A percentile compares a stretch with the other conserved stretches of the same genome.
Evolutionary conservation across 2,113 vertebrate species (phyloP).

Genomic region (Euleptes europaea): DNA sequence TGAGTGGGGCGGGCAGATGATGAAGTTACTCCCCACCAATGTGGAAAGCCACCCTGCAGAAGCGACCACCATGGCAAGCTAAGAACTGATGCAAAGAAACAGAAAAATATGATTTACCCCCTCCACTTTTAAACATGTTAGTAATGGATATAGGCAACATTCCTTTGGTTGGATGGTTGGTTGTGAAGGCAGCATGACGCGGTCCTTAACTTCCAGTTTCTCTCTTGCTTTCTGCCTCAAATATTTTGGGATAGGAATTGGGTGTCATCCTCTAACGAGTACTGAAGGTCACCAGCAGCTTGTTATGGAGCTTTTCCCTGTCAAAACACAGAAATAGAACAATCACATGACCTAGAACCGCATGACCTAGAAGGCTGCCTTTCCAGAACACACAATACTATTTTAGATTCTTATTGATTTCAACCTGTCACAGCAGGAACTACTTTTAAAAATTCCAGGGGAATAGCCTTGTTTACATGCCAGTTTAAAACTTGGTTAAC

Average conservation of each 20-base stretch:
- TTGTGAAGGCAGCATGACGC: conserved; percentile 48
- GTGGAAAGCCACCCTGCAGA: too few relatives aligned
- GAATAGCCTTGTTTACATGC: too few relatives aligned
- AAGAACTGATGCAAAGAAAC: not conserved
- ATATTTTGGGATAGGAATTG: conserved; percentile 38
- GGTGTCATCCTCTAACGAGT: conserved; percentile 19
- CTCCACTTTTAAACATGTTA: conserved; percentile 49
- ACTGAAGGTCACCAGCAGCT: conserved; percentile 14
- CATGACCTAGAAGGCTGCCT: not conserved
- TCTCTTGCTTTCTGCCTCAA: conserved; percentile 46
- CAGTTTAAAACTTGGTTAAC: not conserved
- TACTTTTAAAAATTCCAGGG: not conserved
- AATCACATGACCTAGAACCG: not conserved
- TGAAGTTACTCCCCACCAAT: not conserved
- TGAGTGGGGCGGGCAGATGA: too few relatives aligned
- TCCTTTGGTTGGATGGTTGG: conserved; percentile 61
- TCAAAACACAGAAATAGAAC: not conserved
- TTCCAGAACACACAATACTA: not conserved
- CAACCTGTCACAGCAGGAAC: not conserved
- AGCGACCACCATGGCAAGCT: not conserved
- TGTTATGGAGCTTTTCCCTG: conserved; percentile 1
- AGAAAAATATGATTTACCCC: conserved; percentile 32
- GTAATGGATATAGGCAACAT: conserved; percentile 46
- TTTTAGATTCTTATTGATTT: not conserved
- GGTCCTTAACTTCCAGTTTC: conserved; percentile 51